Conservation (phyloP, 1,140 invertebrate species). For the Hylaeus anthracinus region DNA sequence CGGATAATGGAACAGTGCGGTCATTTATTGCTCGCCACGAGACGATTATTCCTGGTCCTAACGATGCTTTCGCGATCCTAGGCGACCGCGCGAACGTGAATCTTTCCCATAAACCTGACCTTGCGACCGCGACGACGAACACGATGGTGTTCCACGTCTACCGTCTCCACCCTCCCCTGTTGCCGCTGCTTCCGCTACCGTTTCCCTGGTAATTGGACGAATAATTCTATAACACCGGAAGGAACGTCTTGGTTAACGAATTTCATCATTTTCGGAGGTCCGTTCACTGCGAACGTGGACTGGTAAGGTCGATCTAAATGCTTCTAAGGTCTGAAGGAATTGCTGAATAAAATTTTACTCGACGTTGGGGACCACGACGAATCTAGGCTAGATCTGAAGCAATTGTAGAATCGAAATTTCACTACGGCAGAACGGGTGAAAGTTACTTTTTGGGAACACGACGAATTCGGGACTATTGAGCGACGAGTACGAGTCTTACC, state of each 20-base stretch:
- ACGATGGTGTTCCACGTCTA: background rate
- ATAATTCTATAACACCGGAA: conserved; percentile 59
- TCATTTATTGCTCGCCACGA: background rate
- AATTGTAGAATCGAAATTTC: no score
- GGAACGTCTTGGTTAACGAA: conserved; percentile 13
- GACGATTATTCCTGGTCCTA: background rate
- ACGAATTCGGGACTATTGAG: no score
- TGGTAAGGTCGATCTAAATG: no score
- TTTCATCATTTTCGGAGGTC: background rate
- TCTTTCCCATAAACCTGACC: background rate
- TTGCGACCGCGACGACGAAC: background rate
- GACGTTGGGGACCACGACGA: background rate
- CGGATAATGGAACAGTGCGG: background rate
- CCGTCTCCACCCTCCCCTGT: conserved; percentile 45
- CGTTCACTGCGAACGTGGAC: no score
- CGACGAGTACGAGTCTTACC: conserved; percentile 12
- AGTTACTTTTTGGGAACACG: no score
- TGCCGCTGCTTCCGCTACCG: conserved; percentile 30
- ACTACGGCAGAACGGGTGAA: no score
- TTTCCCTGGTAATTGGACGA: conserved; percentile 55
- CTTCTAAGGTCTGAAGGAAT: no score
- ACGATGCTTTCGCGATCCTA: background rate
- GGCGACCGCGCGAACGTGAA: background rate
- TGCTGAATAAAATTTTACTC: no score
- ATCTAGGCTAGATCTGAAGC: no score